Conservation (phyloP, 1,140 invertebrate species). For the Plectrocnemia conspersa region DNA sequence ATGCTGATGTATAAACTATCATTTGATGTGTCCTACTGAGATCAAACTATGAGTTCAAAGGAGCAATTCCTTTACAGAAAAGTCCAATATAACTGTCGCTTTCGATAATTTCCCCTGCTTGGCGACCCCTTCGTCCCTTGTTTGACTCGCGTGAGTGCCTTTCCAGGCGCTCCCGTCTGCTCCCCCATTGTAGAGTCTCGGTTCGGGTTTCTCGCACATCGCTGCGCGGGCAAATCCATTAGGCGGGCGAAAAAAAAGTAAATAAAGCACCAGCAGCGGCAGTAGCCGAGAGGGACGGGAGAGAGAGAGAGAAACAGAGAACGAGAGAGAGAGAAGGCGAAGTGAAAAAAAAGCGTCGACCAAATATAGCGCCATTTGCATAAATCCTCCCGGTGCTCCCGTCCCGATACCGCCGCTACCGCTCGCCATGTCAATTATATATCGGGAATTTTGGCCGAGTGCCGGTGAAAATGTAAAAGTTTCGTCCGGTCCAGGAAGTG, state of each 20-base stretch:
- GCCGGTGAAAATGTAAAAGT: too few relatives aligned
- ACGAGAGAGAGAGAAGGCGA: too few relatives aligned
- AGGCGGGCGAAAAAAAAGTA: neutral
- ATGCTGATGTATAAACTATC: too few relatives aligned
- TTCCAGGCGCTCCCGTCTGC: neutral
- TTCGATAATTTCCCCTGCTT: neutral
- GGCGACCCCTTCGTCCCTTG: neutral
- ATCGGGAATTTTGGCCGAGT: slow-evolving; percentile 3
- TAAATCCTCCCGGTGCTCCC: slow-evolving; percentile 4
- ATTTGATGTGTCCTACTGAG: too few relatives aligned
- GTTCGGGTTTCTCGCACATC: slow-evolving; percentile 1
- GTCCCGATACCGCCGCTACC: neutral
- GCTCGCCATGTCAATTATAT: too few relatives aligned
- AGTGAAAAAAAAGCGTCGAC: too few relatives aligned
- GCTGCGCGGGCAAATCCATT: neutral
- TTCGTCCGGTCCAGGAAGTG: too few relatives aligned
- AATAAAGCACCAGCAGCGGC: neutral
- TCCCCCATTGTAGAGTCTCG: neutral
- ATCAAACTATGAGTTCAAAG: too few relatives aligned
- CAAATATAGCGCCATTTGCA: too few relatives aligned
- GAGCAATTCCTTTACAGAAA: neutral
- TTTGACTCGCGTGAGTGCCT: too few relatives aligned
- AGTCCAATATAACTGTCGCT: neutral
- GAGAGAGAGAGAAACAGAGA: too few relatives aligned
- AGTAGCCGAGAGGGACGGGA: too few relatives aligned